phyloP scores from a whole-genome alignment of 2,113 vertebrate species.

The Terrapene triunguis region DNA sequence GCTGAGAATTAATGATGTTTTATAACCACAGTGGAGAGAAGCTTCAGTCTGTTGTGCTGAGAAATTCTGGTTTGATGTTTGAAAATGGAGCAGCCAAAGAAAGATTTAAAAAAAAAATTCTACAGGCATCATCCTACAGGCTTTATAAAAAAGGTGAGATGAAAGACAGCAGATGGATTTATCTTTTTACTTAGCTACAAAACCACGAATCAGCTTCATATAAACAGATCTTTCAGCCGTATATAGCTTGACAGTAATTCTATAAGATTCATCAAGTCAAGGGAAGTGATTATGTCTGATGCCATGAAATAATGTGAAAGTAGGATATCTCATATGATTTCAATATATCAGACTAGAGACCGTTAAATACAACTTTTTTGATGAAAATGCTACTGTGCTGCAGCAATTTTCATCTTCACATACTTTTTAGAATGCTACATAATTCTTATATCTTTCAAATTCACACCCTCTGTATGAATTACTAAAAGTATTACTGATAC shows the following conservation, averaged over 20 bases:
- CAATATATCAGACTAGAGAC: constrained; percentile 46
- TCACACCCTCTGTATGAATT: constrained; percentile 8
- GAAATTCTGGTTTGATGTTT: constrained; percentile 68
- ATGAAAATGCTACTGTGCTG: constrained; percentile 34
- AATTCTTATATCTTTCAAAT: constrained; percentile 12
- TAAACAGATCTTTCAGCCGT: constrained; percentile 79
- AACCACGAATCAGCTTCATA: constrained; percentile 74
- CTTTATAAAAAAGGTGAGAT: constrained; percentile 76
- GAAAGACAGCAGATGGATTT: constrained; percentile 81
- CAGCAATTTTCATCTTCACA: constrained; percentile 18
- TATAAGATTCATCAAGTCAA: constrained; percentile 74
- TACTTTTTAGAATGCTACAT: constrained; percentile 33
- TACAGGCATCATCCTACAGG: constrained; percentile 67
- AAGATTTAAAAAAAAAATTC: constrained; percentile 48
- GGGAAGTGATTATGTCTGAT: constrained; percentile 72
- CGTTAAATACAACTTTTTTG: constrained; percentile 46
- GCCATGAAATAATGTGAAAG: constrained; percentile 61
- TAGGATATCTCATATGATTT: constrained; percentile 43
- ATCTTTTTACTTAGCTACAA: constrained; percentile 77
- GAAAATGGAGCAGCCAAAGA: constrained; percentile 73
- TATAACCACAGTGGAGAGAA: constrained; percentile 60
- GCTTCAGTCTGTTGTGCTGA: constrained; percentile 58
- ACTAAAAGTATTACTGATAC: constrained; percentile 3
- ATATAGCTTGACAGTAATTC: constrained; percentile 80
- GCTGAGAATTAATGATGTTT: constrained; percentile 68